Conservation (phyloP, 2,888 invertebrate genomes). For the Spisula subtruncata region DNA sequence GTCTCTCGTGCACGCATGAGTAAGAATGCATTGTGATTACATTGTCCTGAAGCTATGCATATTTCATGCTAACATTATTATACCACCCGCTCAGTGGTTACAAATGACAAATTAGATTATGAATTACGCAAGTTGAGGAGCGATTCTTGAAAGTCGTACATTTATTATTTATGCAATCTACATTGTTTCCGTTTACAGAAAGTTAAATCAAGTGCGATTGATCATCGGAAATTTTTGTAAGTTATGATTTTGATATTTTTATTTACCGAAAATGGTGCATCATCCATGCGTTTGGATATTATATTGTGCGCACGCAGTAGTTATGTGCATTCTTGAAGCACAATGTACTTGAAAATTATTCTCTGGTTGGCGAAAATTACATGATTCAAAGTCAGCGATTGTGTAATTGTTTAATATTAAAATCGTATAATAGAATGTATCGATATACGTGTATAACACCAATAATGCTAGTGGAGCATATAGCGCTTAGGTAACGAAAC, state of each 20-base stretch:
- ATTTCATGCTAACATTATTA: not conserved
- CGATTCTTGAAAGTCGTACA: not conserved
- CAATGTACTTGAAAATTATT: not conserved
- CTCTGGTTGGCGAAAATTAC: not conserved
- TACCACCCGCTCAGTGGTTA: not conserved
- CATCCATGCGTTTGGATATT: not conserved
- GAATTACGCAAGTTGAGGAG: not conserved
- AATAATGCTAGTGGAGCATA: too few species aligned
- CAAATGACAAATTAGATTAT: not conserved
- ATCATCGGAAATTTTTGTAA: too few species aligned
- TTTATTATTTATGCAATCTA: not conserved
- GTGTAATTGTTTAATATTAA: not conserved
- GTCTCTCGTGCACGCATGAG: not conserved
- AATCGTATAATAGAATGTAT: not conserved
- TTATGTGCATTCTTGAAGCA: not conserved
- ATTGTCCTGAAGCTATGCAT: not conserved
- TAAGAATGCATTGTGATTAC: not conserved
- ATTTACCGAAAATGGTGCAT: not conserved
- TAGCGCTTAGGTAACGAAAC: too few species aligned
- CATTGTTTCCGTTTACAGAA: too few species aligned
- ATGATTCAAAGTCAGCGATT: not conserved
- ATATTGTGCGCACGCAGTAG: not conserved
- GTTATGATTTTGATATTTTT: not conserved
- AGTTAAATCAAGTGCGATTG: too few species aligned
- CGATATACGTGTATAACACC: not conserved